Evolutionary conservation across 1,140 invertebrate genomes (phyloP), one percentile per base, ranked within the genome.

Genomic region (Drosophila simulans): DNA sequence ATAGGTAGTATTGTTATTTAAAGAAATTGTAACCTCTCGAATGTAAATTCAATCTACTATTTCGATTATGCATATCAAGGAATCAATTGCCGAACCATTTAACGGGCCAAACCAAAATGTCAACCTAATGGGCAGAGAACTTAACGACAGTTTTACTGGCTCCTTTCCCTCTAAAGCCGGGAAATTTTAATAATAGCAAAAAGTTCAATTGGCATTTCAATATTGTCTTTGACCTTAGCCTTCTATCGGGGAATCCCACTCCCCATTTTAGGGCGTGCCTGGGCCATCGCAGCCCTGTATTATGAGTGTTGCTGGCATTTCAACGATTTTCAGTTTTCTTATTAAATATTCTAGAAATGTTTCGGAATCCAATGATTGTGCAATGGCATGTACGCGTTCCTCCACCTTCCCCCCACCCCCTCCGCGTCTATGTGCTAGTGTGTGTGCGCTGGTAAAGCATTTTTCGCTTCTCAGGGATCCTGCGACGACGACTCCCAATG

Each of bases 341-440:
- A 89, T 89, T 89, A 89, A 89, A 89, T 89, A 89, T 89, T 89
- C 84, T 80, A 90, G 84, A 89, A 89, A 89, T 89, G 84, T 89
- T 89, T 89, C 85, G 85, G 84, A 89, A 89, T 89, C 84, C 84
- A 89, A 89, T 89, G 84, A 88, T 88, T 88, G 84, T 89, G 84
- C 84, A 88, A 84, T 89, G 84, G 84, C 84, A 89, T 89, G 85
- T 90, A 89, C 85, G 80, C 84, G 80, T 77, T 35, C 7, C n/a
- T n/a, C n/a, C n/a, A n/a, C 1, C 5, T 3, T 52, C 17, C 34
- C 40, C 11, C 40, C 43, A 12, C 20, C 34, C 20, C 31, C 12
- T 17, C 17, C 17, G 17, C 17, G 27, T 17, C 11, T 31, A 0
- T 12, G 43, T 51, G 11, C 40, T 15, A 27, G n/a, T 69, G 35